Base-by-base conservation (phyloP, 2,888 invertebrate species). In the Volucella bombylans region DNA sequence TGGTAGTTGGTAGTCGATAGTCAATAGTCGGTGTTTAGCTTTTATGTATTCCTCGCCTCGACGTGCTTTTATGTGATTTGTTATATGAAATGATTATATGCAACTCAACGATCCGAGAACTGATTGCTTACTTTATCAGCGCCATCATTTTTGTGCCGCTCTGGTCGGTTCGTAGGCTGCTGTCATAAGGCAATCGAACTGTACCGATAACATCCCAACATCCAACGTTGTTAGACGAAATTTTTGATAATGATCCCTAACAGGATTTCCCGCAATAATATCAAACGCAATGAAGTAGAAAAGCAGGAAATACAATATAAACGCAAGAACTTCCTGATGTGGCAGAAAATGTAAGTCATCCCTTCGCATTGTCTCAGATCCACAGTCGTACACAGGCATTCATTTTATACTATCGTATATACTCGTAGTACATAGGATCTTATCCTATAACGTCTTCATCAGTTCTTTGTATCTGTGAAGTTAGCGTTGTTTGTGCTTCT, bases 221-320 rank as follows among this genome's bases (percentile, higher is more conserved):
- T 8, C 39, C 23, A 31, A 31, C 31, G 6, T 31, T 47, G 55
- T 14, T 54, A 54, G 80, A 52, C 59, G 38, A 65, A 59, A 72
- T 71, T 73, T 68, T 82, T 78, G 82, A 79, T 82, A 78, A 78
- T 72, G 62, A 62, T 78, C 62, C 67, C 62, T 68, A 73, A 82
- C 82, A 78, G 82, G 78, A 82, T 78, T 82, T 68, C 68, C 78
- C 55, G 64, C 82, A 82, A 73, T 73, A 78, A 72, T 82, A 82
- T 68, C 78, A 78, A 73, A 82, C 39, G 57, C 72, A 62, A 78
- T 82, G 78, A 82, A 78, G 78, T 57, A 64, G 72, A 78, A 82
- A 78, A 73, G 78, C 77, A 82, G 82, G 82, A 82, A 78, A 82
- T 23, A 23, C 18, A 3, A 23, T 72, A 82, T 72, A 82, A 82